A percentile compares a stretch with the other conserved stretches of the same genome.
Evolutionary conservation across 2,113 vertebrate species (phyloP).

Genomic region (Megaceryle maxima): DNA sequence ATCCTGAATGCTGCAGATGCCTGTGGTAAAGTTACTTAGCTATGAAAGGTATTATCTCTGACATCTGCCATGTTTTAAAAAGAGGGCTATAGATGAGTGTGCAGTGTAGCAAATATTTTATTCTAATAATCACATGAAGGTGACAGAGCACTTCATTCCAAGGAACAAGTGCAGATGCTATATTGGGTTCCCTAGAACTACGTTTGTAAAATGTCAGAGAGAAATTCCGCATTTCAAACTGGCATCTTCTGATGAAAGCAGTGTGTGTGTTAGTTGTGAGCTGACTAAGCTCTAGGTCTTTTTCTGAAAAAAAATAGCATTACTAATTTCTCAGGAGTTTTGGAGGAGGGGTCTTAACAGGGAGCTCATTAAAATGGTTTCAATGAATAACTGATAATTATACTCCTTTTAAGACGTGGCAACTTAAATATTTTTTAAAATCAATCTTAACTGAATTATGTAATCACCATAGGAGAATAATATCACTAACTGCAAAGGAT

Average conservation of each 20-base stretch:
- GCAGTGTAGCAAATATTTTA: background rate
- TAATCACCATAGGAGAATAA: conserved; percentile 7
- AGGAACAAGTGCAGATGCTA: background rate
- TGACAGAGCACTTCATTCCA: conserved; percentile 24
- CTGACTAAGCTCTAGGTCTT: background rate
- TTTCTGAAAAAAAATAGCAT: background rate
- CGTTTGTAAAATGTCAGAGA: background rate
- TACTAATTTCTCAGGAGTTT: conserved; percentile 43
- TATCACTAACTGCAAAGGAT: conserved; percentile 30
- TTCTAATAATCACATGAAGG: background rate
- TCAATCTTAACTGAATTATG: background rate
- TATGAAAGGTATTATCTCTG: conserved; percentile 2
- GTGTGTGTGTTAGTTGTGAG: background rate
- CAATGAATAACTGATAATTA: conserved; percentile 36
- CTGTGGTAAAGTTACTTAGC: conserved; percentile 32
- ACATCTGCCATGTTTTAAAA: conserved; percentile 1
- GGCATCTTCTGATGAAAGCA: background rate
- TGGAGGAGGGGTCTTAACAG: conserved; percentile 10
- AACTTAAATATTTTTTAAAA: conserved; percentile 32
- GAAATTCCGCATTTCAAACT: conserved; percentile 15
- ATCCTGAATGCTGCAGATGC: background rate
- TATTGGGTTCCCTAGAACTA: background rate
- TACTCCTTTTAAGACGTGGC: background rate
- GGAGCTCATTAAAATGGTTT: conserved; percentile 39
- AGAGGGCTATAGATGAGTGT: background rate